Evolutionary conservation across 2,888 invertebrate species (phyloP).

Genomic region (Acanthosepion pharaonis): DNA sequence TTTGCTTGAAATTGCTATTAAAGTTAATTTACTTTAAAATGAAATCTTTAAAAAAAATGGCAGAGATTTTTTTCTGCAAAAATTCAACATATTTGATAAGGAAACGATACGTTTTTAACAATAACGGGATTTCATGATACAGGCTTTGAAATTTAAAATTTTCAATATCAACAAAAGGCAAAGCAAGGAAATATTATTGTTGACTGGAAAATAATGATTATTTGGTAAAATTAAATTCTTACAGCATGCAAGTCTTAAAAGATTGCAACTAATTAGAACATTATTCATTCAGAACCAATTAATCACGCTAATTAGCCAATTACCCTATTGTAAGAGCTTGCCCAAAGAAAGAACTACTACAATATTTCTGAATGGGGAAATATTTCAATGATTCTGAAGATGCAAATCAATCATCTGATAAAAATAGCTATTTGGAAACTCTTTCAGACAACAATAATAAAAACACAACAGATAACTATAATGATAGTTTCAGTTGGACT

Average conservation of each 20-base stretch:
- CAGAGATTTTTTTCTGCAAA: too few species aligned
- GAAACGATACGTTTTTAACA: not conserved
- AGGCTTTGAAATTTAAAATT: not conserved
- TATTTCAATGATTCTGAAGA: not conserved
- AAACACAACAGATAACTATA: too few species aligned
- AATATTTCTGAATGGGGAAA: not conserved
- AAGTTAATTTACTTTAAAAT: too few species aligned
- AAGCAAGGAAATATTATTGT: not conserved
- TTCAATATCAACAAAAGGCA: not conserved
- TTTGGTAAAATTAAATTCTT: not conserved
- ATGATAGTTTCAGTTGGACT: too few species aligned
- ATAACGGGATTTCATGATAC: not conserved
- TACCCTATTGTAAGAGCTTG: not conserved
- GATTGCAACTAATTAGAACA: not conserved
- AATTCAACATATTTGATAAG: not conserved
- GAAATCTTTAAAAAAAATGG: too few species aligned
- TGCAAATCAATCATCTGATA: not conserved
- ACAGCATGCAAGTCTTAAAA: not conserved
- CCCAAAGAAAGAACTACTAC: not conserved
- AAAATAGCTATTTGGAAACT: not conserved
- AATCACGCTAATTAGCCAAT: conserved; percentile 33
- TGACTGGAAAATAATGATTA: not conserved
- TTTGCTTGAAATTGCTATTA: too few species aligned
- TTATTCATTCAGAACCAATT: not conserved
- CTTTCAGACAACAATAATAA: not conserved